phyloP scores from a whole-genome alignment of 2,113 vertebrate species.

The Tachysurus vachellii region DNA sequence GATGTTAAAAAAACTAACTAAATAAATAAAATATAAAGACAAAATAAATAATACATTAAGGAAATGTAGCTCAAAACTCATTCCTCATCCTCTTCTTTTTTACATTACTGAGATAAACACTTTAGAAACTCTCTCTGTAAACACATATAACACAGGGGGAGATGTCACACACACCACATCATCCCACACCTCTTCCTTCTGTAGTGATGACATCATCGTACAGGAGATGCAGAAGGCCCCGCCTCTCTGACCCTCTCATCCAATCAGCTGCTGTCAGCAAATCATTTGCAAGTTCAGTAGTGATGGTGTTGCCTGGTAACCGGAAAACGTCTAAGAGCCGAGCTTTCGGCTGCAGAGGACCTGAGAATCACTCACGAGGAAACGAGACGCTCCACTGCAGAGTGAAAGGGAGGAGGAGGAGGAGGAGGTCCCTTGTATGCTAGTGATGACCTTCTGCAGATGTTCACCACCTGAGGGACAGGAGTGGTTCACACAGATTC shows the following conservation, averaged over 20 bases:
- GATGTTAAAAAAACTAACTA: background rate
- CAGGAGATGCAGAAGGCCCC: constrained; percentile 53
- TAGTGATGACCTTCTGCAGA: constrained; percentile 16
- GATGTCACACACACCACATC: background rate
- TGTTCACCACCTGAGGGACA: constrained; percentile 7
- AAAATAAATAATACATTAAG: background rate
- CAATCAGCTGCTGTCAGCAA: constrained; percentile 60
- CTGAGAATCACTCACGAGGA: constrained; percentile 43
- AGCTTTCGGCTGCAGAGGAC: constrained; percentile 64
- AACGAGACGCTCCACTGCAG: constrained; percentile 1
- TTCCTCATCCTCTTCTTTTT: background rate
- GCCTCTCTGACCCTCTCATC: constrained; percentile 46
- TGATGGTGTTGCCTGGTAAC: constrained; percentile 76
- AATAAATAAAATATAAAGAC: background rate
- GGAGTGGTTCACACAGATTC: background rate
- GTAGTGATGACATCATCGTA: constrained; percentile 50
- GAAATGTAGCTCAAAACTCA: background rate
- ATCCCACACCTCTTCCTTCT: constrained; percentile 27
- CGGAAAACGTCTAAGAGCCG: constrained; percentile 58
- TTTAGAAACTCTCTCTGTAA: background rate
- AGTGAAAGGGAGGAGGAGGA: background rate
- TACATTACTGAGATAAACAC: background rate
- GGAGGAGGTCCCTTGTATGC: background rate
- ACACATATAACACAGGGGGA: background rate
- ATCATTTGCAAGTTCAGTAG: constrained; percentile 72